A percentile compares a stretch with the other conserved stretches of the same genome.
phyloP scores from a whole-genome alignment of 2,888 invertebrate species.

The Coenonympha glycerion region DNA sequence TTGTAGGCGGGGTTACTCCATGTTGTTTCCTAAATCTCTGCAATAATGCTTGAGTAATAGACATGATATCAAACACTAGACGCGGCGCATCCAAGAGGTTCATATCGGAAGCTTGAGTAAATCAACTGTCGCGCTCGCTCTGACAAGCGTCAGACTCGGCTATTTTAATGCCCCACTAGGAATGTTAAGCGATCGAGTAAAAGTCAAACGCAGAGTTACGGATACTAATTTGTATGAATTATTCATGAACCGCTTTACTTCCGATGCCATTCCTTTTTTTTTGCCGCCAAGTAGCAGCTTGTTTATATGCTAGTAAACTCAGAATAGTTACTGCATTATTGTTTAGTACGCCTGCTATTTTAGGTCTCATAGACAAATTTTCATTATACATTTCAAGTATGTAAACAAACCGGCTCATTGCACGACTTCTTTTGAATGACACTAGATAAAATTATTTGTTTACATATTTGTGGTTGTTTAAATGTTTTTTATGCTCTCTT shows the following conservation, averaged over 20 bases:
- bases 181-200: constrained; percentile 47
- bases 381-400: not conserved
- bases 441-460: not conserved
- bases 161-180: constrained; percentile 35
- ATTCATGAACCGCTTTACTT: constrained; percentile 55
- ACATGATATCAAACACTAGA: no score
- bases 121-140: not conserved
- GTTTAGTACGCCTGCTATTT: constrained; percentile 5
- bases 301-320: constrained; percentile 33
- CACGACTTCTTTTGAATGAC: not conserved
- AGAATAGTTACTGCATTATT: constrained; percentile 28
- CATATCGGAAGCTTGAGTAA: not conserved
- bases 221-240: constrained; percentile 45
- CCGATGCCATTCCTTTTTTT: constrained; percentile 48
- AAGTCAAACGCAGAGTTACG: constrained; percentile 48
- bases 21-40: no score
- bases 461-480: not conserved
- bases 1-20: no score
- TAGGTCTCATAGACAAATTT: not conserved
- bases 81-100: no score
- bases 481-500: not conserved
- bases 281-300: constrained; percentile 38
- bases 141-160: constrained; percentile 13
- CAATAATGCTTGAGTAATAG: no score
- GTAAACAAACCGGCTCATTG: constrained; percentile 3